Conservation (phyloP, 2,797 vertebrate species). For the Gobio occitaniae region DNA sequence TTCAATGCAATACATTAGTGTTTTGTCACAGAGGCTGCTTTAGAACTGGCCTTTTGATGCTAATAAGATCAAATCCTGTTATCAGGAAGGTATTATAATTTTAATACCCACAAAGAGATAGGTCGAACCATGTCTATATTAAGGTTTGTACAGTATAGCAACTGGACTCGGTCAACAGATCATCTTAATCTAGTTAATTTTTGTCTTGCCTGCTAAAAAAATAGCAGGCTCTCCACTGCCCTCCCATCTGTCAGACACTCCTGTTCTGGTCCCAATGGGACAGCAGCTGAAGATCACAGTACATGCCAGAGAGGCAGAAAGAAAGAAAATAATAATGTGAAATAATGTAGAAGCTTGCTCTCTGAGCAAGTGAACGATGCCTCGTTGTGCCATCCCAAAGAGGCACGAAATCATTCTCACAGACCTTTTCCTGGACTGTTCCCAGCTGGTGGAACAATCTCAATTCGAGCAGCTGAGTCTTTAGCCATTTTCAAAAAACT, state of each 20-base stretch:
- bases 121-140: constrained; percentile 23
- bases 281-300: constrained; percentile 36
- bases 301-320: constrained; percentile 20
- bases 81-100: not conserved
- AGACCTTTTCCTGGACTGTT: no score
- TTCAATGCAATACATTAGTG: not conserved
- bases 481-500: no score
- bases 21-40: not conserved
- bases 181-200: not conserved
- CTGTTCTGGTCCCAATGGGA: constrained; percentile 54
- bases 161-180: constrained; percentile 22
- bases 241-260: constrained; percentile 51
- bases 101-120: constrained; percentile 22
- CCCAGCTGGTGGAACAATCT: no score
- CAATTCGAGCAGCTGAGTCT: no score
- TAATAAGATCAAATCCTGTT: not conserved
- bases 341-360: not conserved
- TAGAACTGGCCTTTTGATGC: not conserved
- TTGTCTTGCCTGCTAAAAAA: constrained; percentile 63
- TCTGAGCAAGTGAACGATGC: no score
- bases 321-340: not conserved
- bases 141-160: constrained; percentile 7
- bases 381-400: no score
- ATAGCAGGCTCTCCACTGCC: constrained; percentile 26
- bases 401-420: no score